Evolutionary conservation across 1,140 invertebrate genomes (phyloP).

Genomic region (Trachymyrmex septentrionalis): DNA sequence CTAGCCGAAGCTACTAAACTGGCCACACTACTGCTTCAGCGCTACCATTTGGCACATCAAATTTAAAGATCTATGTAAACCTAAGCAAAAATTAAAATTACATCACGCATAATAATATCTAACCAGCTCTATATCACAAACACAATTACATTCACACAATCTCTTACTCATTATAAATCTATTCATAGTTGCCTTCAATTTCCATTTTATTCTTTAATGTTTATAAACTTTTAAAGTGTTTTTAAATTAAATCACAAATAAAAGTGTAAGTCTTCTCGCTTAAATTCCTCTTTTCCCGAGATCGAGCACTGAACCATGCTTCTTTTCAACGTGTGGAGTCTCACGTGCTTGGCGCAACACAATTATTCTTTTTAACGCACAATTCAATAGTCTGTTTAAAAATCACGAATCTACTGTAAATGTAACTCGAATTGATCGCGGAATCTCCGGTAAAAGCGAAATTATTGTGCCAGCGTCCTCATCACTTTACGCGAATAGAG

Average conservation of each 20-base stretch:
- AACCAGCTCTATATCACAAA: not conserved
- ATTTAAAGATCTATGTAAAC: not conserved
- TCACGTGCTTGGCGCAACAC: not conserved
- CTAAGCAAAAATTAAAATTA: constrained; percentile 24
- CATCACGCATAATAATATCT: not conserved
- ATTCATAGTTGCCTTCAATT: not conserved
- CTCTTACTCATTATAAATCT: not conserved
- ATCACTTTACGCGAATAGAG: not conserved
- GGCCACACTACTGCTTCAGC: constrained; percentile 52
- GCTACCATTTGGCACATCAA: constrained; percentile 47
- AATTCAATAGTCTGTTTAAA: not conserved
- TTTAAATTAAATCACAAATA: not conserved
- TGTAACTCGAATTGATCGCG: not conserved
- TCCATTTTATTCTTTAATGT: not conserved
- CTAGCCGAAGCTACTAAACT: constrained; percentile 69
- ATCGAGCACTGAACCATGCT: not conserved
- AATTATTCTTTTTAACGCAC: not conserved
- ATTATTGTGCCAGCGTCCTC: not conserved
- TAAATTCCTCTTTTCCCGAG: not conserved
- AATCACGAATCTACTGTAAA: not conserved
- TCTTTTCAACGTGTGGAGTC: not conserved
- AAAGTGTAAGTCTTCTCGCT: not conserved
- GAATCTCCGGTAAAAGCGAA: not conserved
- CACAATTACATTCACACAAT: not conserved
- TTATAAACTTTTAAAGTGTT: not conserved